Percentiles rank a stretch among this genome's conserved stretches.
Conservation (phyloP, 1,140 invertebrate species). For the Macrocentrus cingulum region DNA sequence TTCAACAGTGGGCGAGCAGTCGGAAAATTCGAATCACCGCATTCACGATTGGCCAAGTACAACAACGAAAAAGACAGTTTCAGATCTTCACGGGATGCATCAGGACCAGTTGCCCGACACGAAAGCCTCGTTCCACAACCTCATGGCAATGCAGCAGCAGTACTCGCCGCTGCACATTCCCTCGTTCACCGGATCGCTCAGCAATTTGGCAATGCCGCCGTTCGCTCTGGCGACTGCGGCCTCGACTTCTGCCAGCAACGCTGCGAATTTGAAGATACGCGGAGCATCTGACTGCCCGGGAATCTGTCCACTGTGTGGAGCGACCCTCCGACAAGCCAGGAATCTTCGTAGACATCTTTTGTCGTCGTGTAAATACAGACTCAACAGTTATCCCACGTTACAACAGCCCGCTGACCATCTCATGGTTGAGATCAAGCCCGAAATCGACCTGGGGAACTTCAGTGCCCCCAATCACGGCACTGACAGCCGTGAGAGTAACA, state of each 20-base stretch:
- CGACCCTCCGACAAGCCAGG: slow-evolving; percentile 45
- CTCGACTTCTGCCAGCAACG: slow-evolving; percentile 20
- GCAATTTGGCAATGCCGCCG: slow-evolving; percentile 28
- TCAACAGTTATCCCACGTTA: slow-evolving; percentile 21
- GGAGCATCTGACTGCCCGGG: slow-evolving; percentile 67
- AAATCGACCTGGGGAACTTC: slow-evolving; percentile 44
- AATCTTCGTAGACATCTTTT: slow-evolving; percentile 59
- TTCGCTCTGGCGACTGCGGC: slow-evolving; percentile 3
- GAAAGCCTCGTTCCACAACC: slow-evolving; percentile 48
- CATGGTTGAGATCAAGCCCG: slow-evolving; percentile 48
- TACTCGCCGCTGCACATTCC: slow-evolving; percentile 55
- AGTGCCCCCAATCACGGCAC: slow-evolving; percentile 40
- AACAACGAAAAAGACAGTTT: slow-evolving; percentile 31
- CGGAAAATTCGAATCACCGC: slow-evolving; percentile 42
- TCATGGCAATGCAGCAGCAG: slow-evolving; percentile 54
- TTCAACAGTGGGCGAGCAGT: slow-evolving; percentile 44
- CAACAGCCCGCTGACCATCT: slow-evolving; percentile 33
- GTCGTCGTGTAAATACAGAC: slow-evolving; percentile 55
- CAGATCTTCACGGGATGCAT: slow-evolving; percentile 21
- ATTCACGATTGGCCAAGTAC: slow-evolving; percentile 20
- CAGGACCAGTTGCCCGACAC: slow-evolving; percentile 37
- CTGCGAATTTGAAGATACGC: slow-evolving; percentile 50
- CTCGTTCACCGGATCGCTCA: slow-evolving; percentile 44
- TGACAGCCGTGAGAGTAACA: slow-evolving; percentile 43
- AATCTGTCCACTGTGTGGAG: slow-evolving; percentile 63